Percentiles rank a stretch among this genome's conserved stretches.
phyloP scores from a whole-genome alignment of 2,113 vertebrate genomes.

The Salvelinus fontinalis region DNA sequence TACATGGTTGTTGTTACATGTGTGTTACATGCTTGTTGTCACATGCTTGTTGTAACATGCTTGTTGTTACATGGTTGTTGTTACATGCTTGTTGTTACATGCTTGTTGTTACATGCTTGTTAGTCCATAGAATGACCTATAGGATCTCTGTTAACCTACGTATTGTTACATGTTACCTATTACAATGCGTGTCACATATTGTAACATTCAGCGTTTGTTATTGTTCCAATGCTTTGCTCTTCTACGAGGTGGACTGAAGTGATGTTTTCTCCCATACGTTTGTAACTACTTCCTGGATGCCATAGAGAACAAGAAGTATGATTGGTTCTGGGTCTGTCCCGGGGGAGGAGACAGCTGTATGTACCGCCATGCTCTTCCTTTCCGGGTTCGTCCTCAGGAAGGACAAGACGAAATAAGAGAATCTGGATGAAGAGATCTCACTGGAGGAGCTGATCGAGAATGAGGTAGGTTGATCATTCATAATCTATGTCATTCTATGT shows the following conservation, averaged over 20 bases:
- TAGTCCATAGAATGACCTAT: too few species aligned
- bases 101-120: too few species aligned
- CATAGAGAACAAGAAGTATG: conserved; percentile 97
- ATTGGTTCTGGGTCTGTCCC: conserved; percentile 98
- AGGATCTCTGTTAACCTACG: too few species aligned
- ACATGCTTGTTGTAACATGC: too few species aligned
- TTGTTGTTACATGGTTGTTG: too few species aligned
- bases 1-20: too few species aligned
- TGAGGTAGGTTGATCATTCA: conserved; percentile 76
- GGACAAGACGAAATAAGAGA: conserved; percentile 94
- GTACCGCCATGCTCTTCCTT: conserved; percentile 94
- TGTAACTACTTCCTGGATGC: conserved; percentile 96
- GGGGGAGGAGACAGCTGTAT: conserved; percentile 89
- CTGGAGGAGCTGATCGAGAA: conserved; percentile 97
- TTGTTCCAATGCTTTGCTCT: neutral
- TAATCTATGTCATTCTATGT: too few species aligned
- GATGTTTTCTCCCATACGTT: conserved; percentile 77
- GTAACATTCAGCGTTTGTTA: too few species aligned
- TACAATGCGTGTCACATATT: too few species aligned
- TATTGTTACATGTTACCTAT: too few species aligned
- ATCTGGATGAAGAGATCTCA: conserved; percentile 88
- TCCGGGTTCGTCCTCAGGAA: conserved; percentile 95
- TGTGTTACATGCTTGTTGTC: too few species aligned
- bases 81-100: too few species aligned
- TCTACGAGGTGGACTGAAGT: neutral